Evolutionary conservation across 2,888 invertebrate species (phyloP), one percentile per base, ranked within the genome.

Genomic region (Pterobdella sp.): DNA sequence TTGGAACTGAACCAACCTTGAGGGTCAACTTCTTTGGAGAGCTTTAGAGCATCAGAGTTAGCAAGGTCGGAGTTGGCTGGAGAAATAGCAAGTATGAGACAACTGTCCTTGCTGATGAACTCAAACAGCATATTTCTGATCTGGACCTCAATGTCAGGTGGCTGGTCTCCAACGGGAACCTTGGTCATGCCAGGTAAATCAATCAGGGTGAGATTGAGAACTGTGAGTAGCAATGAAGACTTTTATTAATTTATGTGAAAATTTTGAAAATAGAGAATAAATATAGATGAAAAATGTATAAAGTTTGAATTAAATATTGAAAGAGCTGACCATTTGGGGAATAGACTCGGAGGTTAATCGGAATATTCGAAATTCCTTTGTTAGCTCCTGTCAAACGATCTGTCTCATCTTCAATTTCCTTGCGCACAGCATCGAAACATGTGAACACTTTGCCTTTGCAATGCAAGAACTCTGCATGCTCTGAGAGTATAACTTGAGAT

Each of bases 41-140:
- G 88, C 87, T 97, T 97, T 73, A 98, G 88, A 76, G 97, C 97
- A 87, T 98, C 98, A 74, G 96, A 97, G 85, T 97, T 98, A 75
- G 97, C 97, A 84, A 98, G 88, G 87, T 97, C 97, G 63, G 93
- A 90, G 86, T 97, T 97, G 75, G 96, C 97, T 29, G 97, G 95
- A 31, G 94, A 94, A 29, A 97, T 96, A 68, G 97, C 96, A 81
- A 97, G 87, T 83, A 97, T 93, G 76, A 97, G 89, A 84, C 94
- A 94, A 80, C 93, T 94, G 79, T 95, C 94, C 79, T 93, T 90
- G 80, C 88, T 88, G 81, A 97, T 94, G 85, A 93, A 96, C 85
- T 93, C 93, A 85, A 94, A 88, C 52, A 76, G 90, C 94, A 97
- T 94, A 75, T 85, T 87, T 81, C 91, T 90, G 82, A 97, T 95